Conservation (phyloP, 2,888 invertebrate species). For the Pterostichus madidus region DNA sequence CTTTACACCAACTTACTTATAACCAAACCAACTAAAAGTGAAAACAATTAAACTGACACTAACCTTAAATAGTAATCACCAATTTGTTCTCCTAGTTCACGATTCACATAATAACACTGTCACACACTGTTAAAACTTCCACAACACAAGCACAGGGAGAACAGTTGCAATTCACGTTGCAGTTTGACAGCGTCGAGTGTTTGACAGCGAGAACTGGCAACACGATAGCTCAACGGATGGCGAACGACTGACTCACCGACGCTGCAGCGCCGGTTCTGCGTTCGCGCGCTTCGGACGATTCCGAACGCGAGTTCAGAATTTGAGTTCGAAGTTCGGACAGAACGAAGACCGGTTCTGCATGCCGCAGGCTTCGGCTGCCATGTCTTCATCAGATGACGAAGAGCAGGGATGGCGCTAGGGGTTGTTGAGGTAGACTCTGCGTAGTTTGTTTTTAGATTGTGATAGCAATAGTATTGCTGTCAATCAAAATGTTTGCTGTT, state of each 20-base stretch:
- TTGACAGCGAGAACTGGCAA: background rate
- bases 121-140: background rate
- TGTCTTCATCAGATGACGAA: slow-evolving; percentile 40
- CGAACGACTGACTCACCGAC: slow-evolving; percentile 37
- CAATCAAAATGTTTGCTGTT: too few species aligned
- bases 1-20: background rate
- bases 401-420: slow-evolving; percentile 16
- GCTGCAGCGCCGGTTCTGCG: background rate
- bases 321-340: slow-evolving; percentile 34
- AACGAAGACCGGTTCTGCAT: background rate
- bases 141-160: too few species aligned
- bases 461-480: too few species aligned
- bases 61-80: background rate
- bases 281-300: slow-evolving; percentile 41
- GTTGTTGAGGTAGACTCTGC: background rate
- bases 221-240: slow-evolving; percentile 11
- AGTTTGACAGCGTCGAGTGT: too few species aligned
- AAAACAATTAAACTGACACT: background rate
- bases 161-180: too few species aligned
- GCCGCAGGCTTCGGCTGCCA: slow-evolving; percentile 16
- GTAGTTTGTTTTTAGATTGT: too few species aligned
- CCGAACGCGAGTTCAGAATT: slow-evolving; percentile 4
- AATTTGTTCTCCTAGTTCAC: background rate
- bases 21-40: slow-evolving; percentile 14
- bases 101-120: background rate